Base-by-base conservation (phyloP, 1,140 invertebrate genomes). In the Leptestheria dahalacensis region DNA sequence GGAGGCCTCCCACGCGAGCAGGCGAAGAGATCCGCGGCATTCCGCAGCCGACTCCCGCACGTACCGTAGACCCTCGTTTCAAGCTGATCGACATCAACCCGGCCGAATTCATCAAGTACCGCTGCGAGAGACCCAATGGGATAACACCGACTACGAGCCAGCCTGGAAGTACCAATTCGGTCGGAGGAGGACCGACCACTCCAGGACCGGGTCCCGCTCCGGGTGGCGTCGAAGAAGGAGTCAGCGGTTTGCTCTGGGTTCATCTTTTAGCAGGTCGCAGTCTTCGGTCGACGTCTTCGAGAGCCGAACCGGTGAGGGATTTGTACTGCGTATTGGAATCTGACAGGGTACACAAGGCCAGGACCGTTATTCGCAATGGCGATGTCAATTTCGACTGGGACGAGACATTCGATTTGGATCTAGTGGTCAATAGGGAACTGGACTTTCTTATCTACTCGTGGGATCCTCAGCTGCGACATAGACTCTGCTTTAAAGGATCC, bases 321-420 rank as follows among this genome's bases (percentile, higher is more conserved):
- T 75, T 99, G 23, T 99, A 99, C 69, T 97, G 93, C 70, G 94
- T 98, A 1, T 77, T 98, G 29, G 93, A 97, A 71, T 91, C 92
- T 67, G 95, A 99, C 73, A 82, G 92, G 63, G 85, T 96, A 9
- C 95, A 98, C 73, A 97, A 97, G 76, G 95, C 95, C 2, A 74
- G 95, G 25, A 98, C 96, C 2, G 93, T 97, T 59, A 92, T 96
- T n/a, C 80, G 93, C 50, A 95, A 91, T 10, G 94, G 93, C 23
- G 94, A 97, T 70, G 79, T 96, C 12, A 91, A 94, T 69, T 98
- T 98, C 72, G 93, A 97, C 73, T 99, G 96, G 96, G 92, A 97
- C 68, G 96, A 99, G 75, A 91, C 91, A 24, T 99, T 99, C 68
- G 95, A 99, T 72, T 75, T 99, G 62, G 95, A 99, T 69, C 74